A percentile compares a stretch with the other conserved stretches of the same genome.
phyloP scores from a whole-genome alignment of 2,888 invertebrate species.

The Adineta ricciae region DNA sequence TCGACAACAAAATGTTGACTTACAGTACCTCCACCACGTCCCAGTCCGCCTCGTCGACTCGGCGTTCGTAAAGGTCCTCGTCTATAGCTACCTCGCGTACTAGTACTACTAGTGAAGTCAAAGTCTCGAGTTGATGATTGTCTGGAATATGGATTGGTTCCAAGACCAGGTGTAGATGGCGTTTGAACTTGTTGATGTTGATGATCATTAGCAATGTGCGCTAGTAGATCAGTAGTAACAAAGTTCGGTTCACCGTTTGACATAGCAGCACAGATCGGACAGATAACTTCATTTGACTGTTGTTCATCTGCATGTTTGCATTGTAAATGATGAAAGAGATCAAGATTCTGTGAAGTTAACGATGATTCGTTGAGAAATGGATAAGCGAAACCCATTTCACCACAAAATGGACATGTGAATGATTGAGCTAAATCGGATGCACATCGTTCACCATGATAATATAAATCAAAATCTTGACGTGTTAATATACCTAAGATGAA shows the following conservation, averaged over 20 bases:
- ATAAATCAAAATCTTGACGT: conserved; percentile 61
- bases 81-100: background rate
- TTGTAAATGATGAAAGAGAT: conserved; percentile 60
- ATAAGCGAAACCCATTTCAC: conserved; percentile 78
- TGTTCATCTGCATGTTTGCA: conserved; percentile 75
- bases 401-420: conserved; percentile 93
- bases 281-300: conserved; percentile 55
- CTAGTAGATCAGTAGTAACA: conserved; percentile 91
- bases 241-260: conserved; percentile 85
- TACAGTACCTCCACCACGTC: background rate
- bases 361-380: background rate
- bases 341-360: background rate
- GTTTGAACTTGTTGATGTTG: background rate
- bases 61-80: conserved; percentile 12
- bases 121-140: background rate
- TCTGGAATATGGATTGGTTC: background rate
- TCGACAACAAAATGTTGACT: conserved; percentile 18
- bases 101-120: background rate
- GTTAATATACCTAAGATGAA: conserved; percentile 21
- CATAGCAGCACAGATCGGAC: conserved; percentile 89
- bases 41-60: background rate
- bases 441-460: conserved; percentile 85
- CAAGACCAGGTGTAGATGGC: background rate
- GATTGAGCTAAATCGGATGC: conserved; percentile 79
- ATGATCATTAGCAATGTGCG: conserved; percentile 86